Base-by-base conservation (phyloP, 2,888 invertebrate species). In the Drosophila mimetica region DNA sequence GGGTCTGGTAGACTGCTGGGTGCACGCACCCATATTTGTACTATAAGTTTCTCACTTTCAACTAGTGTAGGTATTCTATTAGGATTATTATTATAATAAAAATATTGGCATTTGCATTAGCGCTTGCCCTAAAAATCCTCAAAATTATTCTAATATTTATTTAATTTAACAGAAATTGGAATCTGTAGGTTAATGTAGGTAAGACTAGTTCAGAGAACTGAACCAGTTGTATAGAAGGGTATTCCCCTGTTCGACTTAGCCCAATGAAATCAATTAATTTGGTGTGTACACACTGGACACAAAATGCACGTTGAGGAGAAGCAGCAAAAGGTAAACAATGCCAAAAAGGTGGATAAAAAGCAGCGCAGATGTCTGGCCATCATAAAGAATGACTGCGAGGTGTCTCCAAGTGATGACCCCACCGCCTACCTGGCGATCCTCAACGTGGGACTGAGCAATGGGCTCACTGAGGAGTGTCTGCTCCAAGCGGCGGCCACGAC, bases 381-480 rank as follows among this genome's bases (percentile, higher is more conserved):
- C 8, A 88, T 93, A 14, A 87, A 90, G 60, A 90, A 89, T 41
- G 93, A 93, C 80, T 91, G 90, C 16, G 88, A 90, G 7, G 90
- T 93, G 42, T 32, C 75, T 2, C 88, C 90, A 39, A 90, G 90
- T 16, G 84, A 87, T 8, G 61, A 37, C 0, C 91, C 93, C 13
- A 92, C 92, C 4, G 83, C 86, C 70, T 75, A 71, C 58, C 54
- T 92, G 30, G 90, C 77, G 1, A 96, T 98, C n/a, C 96, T 96
- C 80, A 98, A 98, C 92, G 96, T 95, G 25, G 98, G 98, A 1
- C 93, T 97, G 66, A 96, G 95, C 2, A 97, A 96, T 76, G 96
- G 97, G 5, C 92, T 97, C 20, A 93, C 94, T 5, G 94, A 95
- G 89, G 94, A 95, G 84, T 89, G 92, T 47, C 86, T 98, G 9